Conservation (phyloP, 2,113 vertebrate species). For the Prietella phreatophila region DNA sequence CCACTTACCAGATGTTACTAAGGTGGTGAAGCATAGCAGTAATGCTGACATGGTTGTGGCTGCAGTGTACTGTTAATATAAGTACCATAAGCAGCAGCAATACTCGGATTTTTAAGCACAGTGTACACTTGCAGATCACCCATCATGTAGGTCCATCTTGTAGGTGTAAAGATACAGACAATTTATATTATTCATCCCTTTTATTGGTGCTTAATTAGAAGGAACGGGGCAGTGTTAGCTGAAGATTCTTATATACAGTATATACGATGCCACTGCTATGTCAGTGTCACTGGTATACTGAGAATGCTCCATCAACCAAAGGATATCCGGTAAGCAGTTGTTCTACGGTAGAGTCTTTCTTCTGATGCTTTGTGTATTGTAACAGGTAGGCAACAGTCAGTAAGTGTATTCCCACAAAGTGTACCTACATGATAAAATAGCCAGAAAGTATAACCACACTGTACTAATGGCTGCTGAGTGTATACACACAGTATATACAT, state of each 20-base stretch:
- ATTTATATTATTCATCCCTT: background rate
- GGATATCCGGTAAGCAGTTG: background rate
- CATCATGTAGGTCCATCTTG: background rate
- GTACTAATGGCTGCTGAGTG: background rate
- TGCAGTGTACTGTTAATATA: background rate
- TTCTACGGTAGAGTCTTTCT: background rate
- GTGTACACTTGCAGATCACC: background rate
- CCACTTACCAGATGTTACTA: background rate
- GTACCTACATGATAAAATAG: background rate
- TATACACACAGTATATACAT: background rate
- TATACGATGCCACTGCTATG: background rate
- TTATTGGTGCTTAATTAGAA: background rate
- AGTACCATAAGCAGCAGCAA: background rate
- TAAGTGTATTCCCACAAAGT: background rate
- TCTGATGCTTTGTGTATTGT: background rate
- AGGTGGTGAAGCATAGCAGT: background rate
- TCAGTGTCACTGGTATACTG: background rate
- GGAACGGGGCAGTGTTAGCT: too few species aligned
- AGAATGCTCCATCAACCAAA: background rate
- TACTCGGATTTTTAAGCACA: background rate
- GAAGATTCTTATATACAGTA: too few species aligned
- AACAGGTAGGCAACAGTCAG: background rate
- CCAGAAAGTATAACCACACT: background rate
- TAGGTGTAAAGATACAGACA: background rate
- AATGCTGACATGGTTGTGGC: background rate